Conservation (phyloP, 35 echinoderm and acorn worm species). For the Heliocidaris tuberculata region DNA sequence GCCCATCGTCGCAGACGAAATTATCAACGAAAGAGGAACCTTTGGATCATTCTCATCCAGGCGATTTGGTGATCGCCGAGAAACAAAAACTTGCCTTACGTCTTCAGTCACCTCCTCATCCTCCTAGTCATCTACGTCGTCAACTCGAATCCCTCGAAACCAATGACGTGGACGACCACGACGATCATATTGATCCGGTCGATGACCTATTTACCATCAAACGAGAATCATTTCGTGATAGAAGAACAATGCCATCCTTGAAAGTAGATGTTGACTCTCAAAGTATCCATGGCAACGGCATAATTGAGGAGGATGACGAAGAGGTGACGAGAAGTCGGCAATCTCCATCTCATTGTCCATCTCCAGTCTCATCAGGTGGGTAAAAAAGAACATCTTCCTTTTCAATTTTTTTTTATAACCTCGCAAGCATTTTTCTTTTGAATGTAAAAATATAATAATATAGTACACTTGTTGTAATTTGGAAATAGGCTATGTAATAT, state of each 20-base stretch:
- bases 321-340: background rate
- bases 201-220: background rate
- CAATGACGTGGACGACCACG: background rate
- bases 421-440: too few relatives aligned
- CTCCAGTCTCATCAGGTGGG: background rate
- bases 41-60: background rate
- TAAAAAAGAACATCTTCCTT: background rate
- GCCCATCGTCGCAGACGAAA: background rate
- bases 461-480: too few relatives aligned
- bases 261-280: conserved; percentile 24
- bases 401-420: too few relatives aligned
- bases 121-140: background rate
- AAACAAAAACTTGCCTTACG: background rate
- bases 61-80: background rate
- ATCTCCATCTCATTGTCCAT: conserved; percentile 21
- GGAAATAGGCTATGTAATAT: too few relatives aligned
- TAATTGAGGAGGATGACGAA: conserved; percentile 22
- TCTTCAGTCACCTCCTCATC: background rate
- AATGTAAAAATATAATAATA: too few relatives aligned
- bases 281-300: conserved; percentile 9
- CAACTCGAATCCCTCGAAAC: background rate
- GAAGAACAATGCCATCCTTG: background rate
- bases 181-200: background rate
- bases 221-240: background rate
- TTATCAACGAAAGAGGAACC: background rate